These are phyloP conservation scores for Smithornis capensis DNA, from an alignment of 2,113 vertebrate species.

Conservation along the genomic window DNA sequence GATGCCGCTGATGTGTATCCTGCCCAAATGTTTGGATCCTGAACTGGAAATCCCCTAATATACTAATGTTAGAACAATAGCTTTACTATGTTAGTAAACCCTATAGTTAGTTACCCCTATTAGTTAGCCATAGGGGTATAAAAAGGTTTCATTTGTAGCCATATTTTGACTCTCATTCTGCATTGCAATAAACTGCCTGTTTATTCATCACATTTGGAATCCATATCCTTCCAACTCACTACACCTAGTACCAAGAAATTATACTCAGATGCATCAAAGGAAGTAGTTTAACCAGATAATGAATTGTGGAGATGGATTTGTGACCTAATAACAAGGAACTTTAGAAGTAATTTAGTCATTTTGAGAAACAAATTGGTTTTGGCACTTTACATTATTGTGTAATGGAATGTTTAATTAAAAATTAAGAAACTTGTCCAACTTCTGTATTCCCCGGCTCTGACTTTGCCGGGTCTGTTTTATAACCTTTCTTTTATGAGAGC, in stretches of 20 bases:
- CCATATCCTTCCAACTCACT: too few species aligned
- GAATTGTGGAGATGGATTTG: background rate
- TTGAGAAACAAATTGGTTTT: background rate
- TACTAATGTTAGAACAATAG: too few species aligned
- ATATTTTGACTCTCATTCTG: too few species aligned
- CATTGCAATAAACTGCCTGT: too few species aligned
- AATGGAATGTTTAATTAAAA: conserved; percentile 32
- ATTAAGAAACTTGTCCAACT: background rate
- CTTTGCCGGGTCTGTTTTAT: background rate
- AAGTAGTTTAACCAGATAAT: background rate
- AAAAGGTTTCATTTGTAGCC: too few species aligned
- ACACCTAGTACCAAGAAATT: background rate
- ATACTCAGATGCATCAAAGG: background rate
- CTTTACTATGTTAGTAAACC: too few species aligned
- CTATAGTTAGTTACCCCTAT: too few species aligned
- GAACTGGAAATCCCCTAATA: too few species aligned
- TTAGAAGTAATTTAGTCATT: background rate
- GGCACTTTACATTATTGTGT: background rate
- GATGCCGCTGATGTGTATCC: too few species aligned
- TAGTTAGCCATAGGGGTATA: too few species aligned
- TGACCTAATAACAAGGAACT: background rate
- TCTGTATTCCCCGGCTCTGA: background rate
- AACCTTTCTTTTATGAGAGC: background rate
- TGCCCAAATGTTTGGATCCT: too few species aligned
- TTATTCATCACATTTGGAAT: too few species aligned